Conservation (phyloP, 2,888 invertebrate genomes). For the Odontocerum albicorne region DNA sequence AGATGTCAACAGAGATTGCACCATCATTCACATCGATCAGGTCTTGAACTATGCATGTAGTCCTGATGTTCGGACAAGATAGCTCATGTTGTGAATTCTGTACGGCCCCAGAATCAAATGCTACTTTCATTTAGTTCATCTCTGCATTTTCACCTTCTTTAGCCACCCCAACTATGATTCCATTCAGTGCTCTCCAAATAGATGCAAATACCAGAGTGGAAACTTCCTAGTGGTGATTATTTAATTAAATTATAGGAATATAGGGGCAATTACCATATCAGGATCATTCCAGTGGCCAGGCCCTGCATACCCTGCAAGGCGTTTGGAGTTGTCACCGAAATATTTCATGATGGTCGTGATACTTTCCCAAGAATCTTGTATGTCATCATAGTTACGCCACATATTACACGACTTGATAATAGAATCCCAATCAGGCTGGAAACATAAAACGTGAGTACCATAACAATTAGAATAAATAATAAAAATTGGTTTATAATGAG, state of each 20-base stretch:
- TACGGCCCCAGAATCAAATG: no score
- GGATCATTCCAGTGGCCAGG: conserved; percentile 74
- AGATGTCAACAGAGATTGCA: no score
- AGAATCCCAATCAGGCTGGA: conserved; percentile 58
- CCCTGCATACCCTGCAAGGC: conserved; percentile 59
- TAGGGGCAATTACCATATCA: conserved; percentile 60
- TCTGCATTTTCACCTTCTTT: no score
- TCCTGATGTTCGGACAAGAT: no score
- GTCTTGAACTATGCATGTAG: no score
- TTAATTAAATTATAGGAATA: neutral
- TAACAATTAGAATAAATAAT: neutral
- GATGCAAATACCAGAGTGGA: no score
- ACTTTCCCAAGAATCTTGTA: conserved; percentile 62
- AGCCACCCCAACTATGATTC: no score
- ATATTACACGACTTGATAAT: conserved; percentile 62
- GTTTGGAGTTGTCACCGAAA: conserved; percentile 62
- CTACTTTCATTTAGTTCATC: no score
- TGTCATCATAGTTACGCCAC: conserved; percentile 69
- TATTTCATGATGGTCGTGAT: conserved; percentile 60
- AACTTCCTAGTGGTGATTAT: no score
- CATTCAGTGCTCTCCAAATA: no score
- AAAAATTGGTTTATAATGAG: neutral
- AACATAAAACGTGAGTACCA: conserved; percentile 18
- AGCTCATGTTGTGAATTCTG: no score
- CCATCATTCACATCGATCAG: no score